Base-by-base conservation (phyloP, 2,888 invertebrate species). In the Hesperia comma region DNA sequence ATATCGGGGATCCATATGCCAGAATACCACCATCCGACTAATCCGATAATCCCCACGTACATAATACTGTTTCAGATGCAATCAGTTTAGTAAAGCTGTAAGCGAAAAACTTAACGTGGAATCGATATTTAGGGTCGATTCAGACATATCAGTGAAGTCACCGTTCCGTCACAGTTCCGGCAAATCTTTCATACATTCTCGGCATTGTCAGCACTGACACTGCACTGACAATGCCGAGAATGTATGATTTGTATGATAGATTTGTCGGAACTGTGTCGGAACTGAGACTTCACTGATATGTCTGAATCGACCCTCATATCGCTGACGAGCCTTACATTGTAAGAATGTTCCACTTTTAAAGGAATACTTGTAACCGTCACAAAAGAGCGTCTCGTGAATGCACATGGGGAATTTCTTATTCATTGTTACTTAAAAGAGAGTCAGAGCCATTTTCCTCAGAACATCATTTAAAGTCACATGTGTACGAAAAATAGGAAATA, bases 21-120 rank as follows among this genome's bases (percentile, higher is more conserved):
- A 17, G 37, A 37, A 15, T 12, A 14, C 19, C 15, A 40, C 55
- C 19, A 37, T 43, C 17, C 37, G 10, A 12, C 19, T 37, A 37
- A 37, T 37, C 32, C 37, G 19, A 37, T 55, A 37, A 55, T 32
- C 2, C 17, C 37, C n/a, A 53, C 53, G 37, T 17, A 15, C 5
- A 15, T 40, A 55, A 55, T 55, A 12, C 19, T 55, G 37, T 55
- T 55, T 5, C 55, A 55, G 10, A 55, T 19, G 12, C 55, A 33
- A 55, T 55, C 55, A 55, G 19, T 55, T 17, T 53, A 6, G 32
- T 21, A 32, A n/a, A 53, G 6, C 0, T 46, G 15, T 19, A 17
- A 46, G 19, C 53, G 53, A 32, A n/a, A n/a, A 53, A 7, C 32
- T 32, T 53, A 53, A 55, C 12, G 17, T 55, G 37, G 15, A 19